Conservation (phyloP, 2,113 vertebrate genomes). For the Sinocyclocheilus grahami region DNA sequence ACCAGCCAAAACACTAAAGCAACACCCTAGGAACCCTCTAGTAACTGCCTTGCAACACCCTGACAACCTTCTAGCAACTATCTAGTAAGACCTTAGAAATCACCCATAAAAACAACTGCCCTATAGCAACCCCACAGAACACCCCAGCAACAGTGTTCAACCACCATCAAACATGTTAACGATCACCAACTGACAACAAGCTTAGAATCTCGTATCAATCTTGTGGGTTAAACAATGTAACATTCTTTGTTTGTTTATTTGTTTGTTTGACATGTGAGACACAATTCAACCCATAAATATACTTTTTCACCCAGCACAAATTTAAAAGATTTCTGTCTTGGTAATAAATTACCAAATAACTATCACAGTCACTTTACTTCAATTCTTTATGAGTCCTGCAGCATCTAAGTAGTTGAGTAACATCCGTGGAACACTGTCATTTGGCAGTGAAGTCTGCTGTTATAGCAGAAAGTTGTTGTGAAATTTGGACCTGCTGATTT, state of each 20-base stretch:
- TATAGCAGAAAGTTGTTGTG: slow-evolving; percentile 46
- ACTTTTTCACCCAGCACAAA: not conserved
- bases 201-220: not conserved
- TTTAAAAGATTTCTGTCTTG: not conserved
- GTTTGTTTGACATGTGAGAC: not conserved
- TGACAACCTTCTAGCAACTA: too few species aligned
- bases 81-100: too few species aligned
- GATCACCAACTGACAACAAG: not conserved
- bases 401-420: not conserved
- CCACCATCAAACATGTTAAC: too few species aligned
- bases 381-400: not conserved
- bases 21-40: too few species aligned
- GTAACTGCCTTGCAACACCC: too few species aligned
- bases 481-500: slow-evolving; percentile 51
- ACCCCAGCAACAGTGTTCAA: too few species aligned
- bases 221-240: not conserved
- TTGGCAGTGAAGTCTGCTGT: slow-evolving; percentile 25
- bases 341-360: not conserved
- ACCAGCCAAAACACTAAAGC: too few species aligned
- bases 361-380: not conserved
- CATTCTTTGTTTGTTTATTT: too few species aligned
- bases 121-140: too few species aligned
- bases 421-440: not conserved
- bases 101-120: too few species aligned
- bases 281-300: not conserved